Evolutionary conservation across 2,888 invertebrate genomes (phyloP).

Genomic region (Synergus japonicus): DNA sequence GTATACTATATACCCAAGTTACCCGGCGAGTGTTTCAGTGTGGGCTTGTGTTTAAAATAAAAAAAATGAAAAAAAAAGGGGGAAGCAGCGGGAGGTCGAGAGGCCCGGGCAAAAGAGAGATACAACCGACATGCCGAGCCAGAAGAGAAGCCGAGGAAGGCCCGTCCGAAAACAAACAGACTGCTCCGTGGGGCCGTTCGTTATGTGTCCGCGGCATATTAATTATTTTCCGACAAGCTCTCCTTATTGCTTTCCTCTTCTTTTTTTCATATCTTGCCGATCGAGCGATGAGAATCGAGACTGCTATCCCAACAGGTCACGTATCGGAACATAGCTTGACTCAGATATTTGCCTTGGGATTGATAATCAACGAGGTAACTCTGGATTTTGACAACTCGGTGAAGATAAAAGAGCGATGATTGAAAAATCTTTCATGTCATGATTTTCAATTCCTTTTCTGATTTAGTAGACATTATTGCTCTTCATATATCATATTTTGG

Average conservation of each 20-base stretch:
- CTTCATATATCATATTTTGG: too few species aligned
- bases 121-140: constrained; percentile 60
- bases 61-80: constrained; percentile 52
- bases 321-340: constrained; percentile 39
- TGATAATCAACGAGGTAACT: constrained; percentile 12
- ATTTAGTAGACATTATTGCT: background rate
- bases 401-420: constrained; percentile 23
- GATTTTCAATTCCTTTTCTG: background rate
- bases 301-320: constrained; percentile 33
- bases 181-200: constrained; percentile 71
- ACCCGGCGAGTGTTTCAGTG: constrained; percentile 51
- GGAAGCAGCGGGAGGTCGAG: constrained; percentile 69
- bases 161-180: constrained; percentile 75
- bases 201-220: constrained; percentile 76
- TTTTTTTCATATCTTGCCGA: constrained; percentile 47
- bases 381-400: constrained; percentile 26
- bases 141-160: constrained; percentile 54
- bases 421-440: constrained; percentile 27
- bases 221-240: constrained; percentile 72
- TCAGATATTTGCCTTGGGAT: constrained; percentile 3
- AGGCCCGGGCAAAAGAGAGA: constrained; percentile 61
- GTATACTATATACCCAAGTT: constrained; percentile 2
- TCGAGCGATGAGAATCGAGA: constrained; percentile 56
- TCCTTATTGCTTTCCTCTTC: constrained; percentile 56
- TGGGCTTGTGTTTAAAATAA: constrained; percentile 62